Evolutionary conservation across 2,888 invertebrate species (phyloP).

Genomic region (Geotrupes spiniger): DNA sequence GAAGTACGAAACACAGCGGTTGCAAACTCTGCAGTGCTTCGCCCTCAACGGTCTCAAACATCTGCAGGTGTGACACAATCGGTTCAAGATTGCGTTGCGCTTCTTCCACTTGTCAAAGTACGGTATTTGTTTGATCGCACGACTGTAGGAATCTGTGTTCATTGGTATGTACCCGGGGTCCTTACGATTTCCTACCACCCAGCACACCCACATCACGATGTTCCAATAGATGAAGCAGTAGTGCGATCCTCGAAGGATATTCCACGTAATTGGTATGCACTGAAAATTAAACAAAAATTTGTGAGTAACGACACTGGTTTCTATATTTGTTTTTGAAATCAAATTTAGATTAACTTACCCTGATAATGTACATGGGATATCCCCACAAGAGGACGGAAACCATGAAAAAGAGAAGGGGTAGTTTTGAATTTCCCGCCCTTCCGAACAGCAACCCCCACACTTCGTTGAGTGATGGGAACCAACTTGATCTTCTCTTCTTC

Average conservation of each 20-base stretch:
- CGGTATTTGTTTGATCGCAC: constrained; percentile 88
- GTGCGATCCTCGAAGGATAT: constrained; percentile 79
- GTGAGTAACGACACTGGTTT: too few relatives aligned
- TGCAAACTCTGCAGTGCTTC: constrained; percentile 90
- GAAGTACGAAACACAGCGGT: constrained; percentile 74
- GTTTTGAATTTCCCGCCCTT: constrained; percentile 87
- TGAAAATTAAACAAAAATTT: too few relatives aligned
- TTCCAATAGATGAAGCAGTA: constrained; percentile 91
- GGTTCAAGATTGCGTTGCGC: constrained; percentile 73
- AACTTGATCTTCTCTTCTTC: constrained; percentile 76
- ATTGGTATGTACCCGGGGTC: constrained; percentile 88
- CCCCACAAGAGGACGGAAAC: constrained; percentile 86
- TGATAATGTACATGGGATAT: constrained; percentile 89
- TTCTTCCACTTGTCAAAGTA: constrained; percentile 93
- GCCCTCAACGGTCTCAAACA: constrained; percentile 83
- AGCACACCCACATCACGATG: constrained; percentile 88
- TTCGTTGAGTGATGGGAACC: constrained; percentile 85
- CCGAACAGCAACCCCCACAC: constrained; percentile 88
- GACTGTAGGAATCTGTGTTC: constrained; percentile 86
- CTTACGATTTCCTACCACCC: constrained; percentile 83
- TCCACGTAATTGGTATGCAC: constrained; percentile 90
- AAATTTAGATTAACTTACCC: constrained; percentile 54
- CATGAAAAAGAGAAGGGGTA: constrained; percentile 80
- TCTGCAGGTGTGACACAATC: constrained; percentile 86
- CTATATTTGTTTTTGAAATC: too few relatives aligned